These are phyloP conservation scores for Dryobates pubescens DNA, from an alignment of 2,797 vertebrate species.

Conservation along the genomic window DNA sequence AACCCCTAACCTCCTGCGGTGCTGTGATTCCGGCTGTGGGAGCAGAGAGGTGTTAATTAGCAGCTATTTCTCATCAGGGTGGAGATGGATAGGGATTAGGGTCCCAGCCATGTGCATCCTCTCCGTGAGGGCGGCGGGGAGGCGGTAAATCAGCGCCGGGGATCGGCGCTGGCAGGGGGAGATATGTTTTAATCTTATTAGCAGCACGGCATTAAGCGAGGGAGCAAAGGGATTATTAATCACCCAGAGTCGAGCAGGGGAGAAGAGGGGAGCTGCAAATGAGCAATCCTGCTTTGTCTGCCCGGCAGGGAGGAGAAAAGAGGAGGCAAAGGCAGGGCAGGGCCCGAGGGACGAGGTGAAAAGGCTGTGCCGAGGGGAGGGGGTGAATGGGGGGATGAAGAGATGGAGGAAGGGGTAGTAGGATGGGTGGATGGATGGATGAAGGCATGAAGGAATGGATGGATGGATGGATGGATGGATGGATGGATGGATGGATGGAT, in stretches of 20 bases:
- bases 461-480: too few relatives aligned
- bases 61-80: slow-evolving; percentile 16
- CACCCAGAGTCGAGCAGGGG: neutral
- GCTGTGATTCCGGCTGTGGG: neutral
- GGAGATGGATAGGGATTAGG: slow-evolving; percentile 71
- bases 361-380: rapidly evolving
- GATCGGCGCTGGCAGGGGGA: slow-evolving; percentile 65
- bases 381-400: too few relatives aligned
- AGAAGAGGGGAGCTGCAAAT: neutral
- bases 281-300: neutral
- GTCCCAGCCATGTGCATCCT: slow-evolving; percentile 36
- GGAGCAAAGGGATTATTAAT: slow-evolving; percentile 47
- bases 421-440: too few relatives aligned
- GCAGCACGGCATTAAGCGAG: neutral
- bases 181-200: slow-evolving; percentile 79
- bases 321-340: neutral
- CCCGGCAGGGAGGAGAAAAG: neutral
- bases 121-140: neutral
- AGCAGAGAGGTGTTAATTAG: slow-evolving; percentile 72
- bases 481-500: too few relatives aligned
- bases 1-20: too few relatives aligned
- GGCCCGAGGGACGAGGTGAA: neutral
- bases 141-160: slow-evolving; percentile 67
- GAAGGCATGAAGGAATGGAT: too few relatives aligned
- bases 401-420: too few relatives aligned